These are phyloP conservation scores for Ciona savignyi DNA, from an alignment of 23 tunicate genomes.

Conservation along the genomic window DNA sequence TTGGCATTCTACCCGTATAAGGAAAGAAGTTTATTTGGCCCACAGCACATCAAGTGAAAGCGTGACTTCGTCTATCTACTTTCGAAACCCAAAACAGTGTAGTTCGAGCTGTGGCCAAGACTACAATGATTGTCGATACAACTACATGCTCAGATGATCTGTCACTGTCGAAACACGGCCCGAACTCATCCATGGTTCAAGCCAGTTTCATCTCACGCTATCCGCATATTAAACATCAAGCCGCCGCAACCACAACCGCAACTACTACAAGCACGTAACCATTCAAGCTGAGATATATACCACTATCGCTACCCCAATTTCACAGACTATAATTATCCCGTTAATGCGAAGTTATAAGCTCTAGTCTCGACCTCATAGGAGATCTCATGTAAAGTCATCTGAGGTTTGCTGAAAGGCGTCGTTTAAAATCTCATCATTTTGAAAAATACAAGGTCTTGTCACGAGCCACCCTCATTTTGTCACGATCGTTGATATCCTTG, in stretches of 20 bases:
- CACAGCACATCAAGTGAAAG: not conserved
- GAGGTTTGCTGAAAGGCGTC: not conserved
- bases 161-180: not conserved
- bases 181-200: not conserved
- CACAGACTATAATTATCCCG: too few species aligned
- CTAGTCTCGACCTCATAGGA: too few species aligned
- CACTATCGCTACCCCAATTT: too few species aligned
- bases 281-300: too few species aligned
- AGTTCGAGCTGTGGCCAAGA: not conserved
- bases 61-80: not conserved
- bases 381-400: not conserved
- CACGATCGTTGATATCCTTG: too few species aligned
- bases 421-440: not conserved
- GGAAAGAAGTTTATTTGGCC: not conserved
- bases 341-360: too few species aligned
- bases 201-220: not conserved
- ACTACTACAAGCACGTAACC: not conserved
- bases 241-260: not conserved
- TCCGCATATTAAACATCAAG: not conserved
- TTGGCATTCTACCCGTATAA: not conserved
- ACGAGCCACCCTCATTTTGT: too few species aligned
- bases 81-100: not conserved
- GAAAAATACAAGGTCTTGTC: too few species aligned
- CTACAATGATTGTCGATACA: not conserved
- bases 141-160: not conserved